Percentiles rank a stretch among this genome's conserved stretches.
Conservation (phyloP, 2,113 vertebrate species). For the Anas platyrhynchos region DNA sequence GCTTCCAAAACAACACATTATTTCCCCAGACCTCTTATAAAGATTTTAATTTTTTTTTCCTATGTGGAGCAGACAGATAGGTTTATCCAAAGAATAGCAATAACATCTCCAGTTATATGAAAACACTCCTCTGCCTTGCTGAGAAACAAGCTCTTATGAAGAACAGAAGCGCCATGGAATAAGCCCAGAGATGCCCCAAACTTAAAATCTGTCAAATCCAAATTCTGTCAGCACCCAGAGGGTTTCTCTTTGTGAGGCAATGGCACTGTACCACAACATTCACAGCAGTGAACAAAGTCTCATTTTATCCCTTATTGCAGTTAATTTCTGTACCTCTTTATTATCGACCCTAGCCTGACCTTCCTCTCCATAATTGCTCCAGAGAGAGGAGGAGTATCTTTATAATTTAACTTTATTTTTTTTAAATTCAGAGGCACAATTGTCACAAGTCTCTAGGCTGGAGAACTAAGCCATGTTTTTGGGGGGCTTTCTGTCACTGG, state of each 20-base stretch:
- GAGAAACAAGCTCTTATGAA: neutral
- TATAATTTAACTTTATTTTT: too few relatives aligned
- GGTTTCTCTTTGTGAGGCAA: neutral
- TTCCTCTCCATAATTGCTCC: neutral
- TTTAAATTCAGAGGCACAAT: neutral
- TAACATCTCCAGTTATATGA: neutral
- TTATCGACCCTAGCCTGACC: neutral
- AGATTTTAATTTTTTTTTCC: neutral
- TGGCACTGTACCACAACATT: neutral
- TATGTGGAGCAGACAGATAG: neutral
- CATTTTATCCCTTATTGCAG: neutral
- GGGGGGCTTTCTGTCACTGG: neutral
- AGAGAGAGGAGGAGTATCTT: neutral
- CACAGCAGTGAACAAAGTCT: neutral
- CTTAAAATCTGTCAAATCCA: neutral
- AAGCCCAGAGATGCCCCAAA: neutral
- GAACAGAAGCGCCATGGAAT: neutral
- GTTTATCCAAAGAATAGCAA: neutral
- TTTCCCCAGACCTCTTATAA: neutral
- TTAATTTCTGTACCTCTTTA: neutral
- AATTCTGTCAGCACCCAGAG: neutral
- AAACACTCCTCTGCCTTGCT: neutral
- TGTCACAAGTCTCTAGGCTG: rapidly evolving
- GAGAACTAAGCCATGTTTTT: neutral
- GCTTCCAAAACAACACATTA: neutral